Conservation (phyloP, 1,140 invertebrate species). For the Dysdera silvatica region DNA sequence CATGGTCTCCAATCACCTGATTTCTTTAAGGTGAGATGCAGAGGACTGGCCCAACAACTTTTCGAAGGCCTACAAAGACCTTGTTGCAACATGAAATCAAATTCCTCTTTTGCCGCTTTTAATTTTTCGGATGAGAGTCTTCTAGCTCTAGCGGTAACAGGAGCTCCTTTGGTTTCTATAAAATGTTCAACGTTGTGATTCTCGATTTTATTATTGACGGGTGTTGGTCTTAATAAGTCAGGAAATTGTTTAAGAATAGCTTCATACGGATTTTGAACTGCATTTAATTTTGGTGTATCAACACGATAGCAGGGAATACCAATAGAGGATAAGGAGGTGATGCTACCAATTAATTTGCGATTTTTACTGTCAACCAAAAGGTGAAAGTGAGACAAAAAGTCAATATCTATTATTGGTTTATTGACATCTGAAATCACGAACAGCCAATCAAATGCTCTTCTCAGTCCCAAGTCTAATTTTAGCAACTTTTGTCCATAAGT, state of each 20-base stretch:
- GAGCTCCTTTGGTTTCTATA: slow-evolving; percentile 19
- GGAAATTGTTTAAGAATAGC: slow-evolving; percentile 11
- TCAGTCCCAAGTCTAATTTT: slow-evolving; percentile 19
- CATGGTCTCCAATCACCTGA: slow-evolving; percentile 21
- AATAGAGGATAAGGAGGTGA: slow-evolving; percentile 5
- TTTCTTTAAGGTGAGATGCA: slow-evolving; percentile 34
- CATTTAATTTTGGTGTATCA: neutral
- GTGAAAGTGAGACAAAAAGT: slow-evolving; percentile 21
- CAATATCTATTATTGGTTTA: slow-evolving; percentile 28
- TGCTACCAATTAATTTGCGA: slow-evolving; percentile 19
- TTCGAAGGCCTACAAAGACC: slow-evolving; percentile 32
- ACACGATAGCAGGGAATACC: slow-evolving; percentile 1
- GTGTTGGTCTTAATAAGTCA: neutral
- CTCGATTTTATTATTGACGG: slow-evolving; percentile 1
- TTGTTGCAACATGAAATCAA: slow-evolving; percentile 23
- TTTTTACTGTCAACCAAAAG: slow-evolving; percentile 11
- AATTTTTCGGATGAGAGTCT: slow-evolving; percentile 21
- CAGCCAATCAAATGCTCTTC: slow-evolving; percentile 8
- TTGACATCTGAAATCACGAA: slow-evolving; percentile 25
- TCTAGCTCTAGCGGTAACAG: slow-evolving; percentile 13
- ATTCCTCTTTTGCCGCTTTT: slow-evolving; percentile 19
- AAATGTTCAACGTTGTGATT: slow-evolving; percentile 12
- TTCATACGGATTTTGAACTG: slow-evolving; percentile 6
- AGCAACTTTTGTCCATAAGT: slow-evolving; percentile 11
- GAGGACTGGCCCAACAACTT: slow-evolving; percentile 31